phyloP scores from a whole-genome alignment of 1,140 invertebrate genomes.

The Choristoneura fumiferana region DNA sequence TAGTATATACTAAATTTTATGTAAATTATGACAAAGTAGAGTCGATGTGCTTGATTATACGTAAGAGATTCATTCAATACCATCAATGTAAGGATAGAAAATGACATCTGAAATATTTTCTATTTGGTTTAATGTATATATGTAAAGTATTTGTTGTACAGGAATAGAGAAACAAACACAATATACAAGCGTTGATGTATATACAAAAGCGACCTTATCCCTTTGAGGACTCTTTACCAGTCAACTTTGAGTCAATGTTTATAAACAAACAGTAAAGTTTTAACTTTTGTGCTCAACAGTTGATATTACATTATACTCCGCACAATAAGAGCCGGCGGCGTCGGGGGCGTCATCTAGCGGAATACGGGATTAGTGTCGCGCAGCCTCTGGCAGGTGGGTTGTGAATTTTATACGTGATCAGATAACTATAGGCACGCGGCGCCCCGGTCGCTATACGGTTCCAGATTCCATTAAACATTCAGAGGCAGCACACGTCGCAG shows the following conservation, averaged over 20 bases:
- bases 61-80: too few species aligned
- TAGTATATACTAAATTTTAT: not conserved
- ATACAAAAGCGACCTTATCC: too few species aligned
- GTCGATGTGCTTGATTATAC: not conserved
- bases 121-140: too few species aligned
- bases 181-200: too few species aligned
- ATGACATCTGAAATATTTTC: too few species aligned
- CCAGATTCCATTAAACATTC: slow-evolving; percentile 66
- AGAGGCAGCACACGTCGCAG: slow-evolving; percentile 47
- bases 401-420: slow-evolving; percentile 51
- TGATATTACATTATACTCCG: not conserved
- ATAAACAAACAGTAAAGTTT: too few species aligned
- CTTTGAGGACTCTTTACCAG: too few species aligned
- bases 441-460: slow-evolving; percentile 46
- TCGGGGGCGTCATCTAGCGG: slow-evolving; percentile 47
- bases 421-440: slow-evolving; percentile 37
- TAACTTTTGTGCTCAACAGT: too few species aligned
- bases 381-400: slow-evolving; percentile 32
- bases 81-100: too few species aligned
- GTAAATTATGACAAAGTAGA: not conserved
- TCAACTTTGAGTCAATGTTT: too few species aligned
- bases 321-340: slow-evolving; percentile 42
- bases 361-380: slow-evolving; percentile 53
- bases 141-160: too few species aligned
- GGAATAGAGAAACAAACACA: too few species aligned